A percentile compares a stretch with the other conserved stretches of the same genome.
These are phyloP conservation scores for Monoplex corrugatus DNA, from an alignment of 2,888 invertebrate species.

Conservation along the genomic window DNA sequence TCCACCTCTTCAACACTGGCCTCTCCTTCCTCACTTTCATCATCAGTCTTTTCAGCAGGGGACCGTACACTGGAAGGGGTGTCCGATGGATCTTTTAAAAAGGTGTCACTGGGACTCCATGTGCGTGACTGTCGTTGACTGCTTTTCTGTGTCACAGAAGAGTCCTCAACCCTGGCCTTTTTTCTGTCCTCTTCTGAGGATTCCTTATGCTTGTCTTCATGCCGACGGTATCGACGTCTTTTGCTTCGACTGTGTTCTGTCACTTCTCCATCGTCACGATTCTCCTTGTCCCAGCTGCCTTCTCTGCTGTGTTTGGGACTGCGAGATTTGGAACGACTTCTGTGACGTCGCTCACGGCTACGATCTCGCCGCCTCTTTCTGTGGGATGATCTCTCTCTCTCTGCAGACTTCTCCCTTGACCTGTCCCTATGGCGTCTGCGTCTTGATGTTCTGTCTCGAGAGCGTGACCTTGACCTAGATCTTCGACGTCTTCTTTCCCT, in stretches of 20 bases:
- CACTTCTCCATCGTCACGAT: slow-evolving; percentile 10
- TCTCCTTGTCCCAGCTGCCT: slow-evolving; percentile 45
- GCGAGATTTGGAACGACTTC: slow-evolving; percentile 34
- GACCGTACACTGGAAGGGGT: slow-evolving; percentile 54
- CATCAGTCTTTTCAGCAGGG: slow-evolving; percentile 56
- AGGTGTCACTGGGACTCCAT: slow-evolving; percentile 10
- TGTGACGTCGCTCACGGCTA: slow-evolving; percentile 38
- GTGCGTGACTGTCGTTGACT: neutral
- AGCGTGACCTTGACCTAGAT: slow-evolving; percentile 65
- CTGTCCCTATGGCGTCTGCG: slow-evolving; percentile 17
- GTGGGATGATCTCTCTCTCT: slow-evolving; percentile 48
- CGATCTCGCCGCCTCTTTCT: slow-evolving; percentile 46
- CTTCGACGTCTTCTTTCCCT: slow-evolving; percentile 62
- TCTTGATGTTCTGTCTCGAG: slow-evolving; percentile 50
- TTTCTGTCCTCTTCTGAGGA: slow-evolving; percentile 10
- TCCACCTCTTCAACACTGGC: neutral
- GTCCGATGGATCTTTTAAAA: slow-evolving; percentile 45
- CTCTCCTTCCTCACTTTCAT: neutral
- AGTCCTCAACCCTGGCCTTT: neutral
- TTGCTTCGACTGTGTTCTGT: slow-evolving; percentile 1
- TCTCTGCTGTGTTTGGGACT: slow-evolving; percentile 25
- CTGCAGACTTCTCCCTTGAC: slow-evolving; percentile 49
- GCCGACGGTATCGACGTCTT: neutral
- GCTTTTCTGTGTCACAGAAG: neutral
- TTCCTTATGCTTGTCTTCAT: neutral